phyloP scores from a whole-genome alignment of 2,113 vertebrate genomes.

The Campylomormyrus tamandua region DNA sequence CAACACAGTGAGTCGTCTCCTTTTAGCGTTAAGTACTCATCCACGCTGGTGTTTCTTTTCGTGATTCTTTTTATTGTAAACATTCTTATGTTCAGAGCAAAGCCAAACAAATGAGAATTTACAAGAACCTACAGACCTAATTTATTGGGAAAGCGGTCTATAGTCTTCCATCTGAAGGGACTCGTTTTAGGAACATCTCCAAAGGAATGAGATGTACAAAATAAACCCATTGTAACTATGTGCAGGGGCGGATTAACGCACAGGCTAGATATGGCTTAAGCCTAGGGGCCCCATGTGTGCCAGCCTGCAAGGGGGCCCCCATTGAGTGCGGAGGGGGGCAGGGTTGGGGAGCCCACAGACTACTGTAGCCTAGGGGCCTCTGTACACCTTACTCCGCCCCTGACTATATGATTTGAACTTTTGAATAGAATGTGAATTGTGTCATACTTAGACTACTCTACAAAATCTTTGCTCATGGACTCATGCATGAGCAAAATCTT shows the following conservation, averaged over 20 bases:
- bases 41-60: neutral
- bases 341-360: too few relatives aligned
- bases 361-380: too few relatives aligned
- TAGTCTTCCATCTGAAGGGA: neutral
- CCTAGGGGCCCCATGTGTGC: too few relatives aligned
- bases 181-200: neutral
- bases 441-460: neutral
- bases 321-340: too few relatives aligned
- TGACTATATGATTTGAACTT: neutral
- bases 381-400: too few relatives aligned
- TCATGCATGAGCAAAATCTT: too few relatives aligned
- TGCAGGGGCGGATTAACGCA: neutral
- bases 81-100: neutral
- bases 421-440: neutral
- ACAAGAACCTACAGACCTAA: neutral
- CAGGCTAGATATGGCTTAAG: too few relatives aligned
- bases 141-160: neutral
- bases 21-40: neutral
- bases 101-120: neutral
- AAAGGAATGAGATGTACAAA: neutral
- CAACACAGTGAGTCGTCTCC: conserved; percentile 70
- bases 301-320: too few relatives aligned
- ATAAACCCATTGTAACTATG: neutral
- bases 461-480: neutral
- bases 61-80: neutral